Evolutionary conservation across 2,797 vertebrate species (phyloP).

Genomic region (Lacerta viridis): DNA sequence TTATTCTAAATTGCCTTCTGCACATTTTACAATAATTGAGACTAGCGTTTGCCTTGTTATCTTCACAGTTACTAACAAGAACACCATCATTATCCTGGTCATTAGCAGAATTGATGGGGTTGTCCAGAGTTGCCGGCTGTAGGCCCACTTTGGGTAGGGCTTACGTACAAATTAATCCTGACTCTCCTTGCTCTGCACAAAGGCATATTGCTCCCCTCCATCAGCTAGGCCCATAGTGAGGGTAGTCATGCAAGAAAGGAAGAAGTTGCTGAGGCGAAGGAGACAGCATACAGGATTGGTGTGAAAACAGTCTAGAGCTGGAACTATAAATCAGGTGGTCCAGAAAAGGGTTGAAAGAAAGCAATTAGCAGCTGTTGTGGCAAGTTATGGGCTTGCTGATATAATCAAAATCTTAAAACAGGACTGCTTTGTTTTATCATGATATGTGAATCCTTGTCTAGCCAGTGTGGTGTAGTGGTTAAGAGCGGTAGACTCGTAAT

Average conservation of each 20-base stretch:
- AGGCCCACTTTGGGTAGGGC: slow-evolving; percentile 49
- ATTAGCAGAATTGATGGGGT: slow-evolving; percentile 67
- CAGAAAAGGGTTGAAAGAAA: slow-evolving; percentile 6
- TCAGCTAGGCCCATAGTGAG: slow-evolving; percentile 16
- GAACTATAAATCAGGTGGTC: background rate
- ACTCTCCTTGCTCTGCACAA: background rate
- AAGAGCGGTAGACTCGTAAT: no score
- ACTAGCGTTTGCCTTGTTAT: slow-evolving; percentile 63
- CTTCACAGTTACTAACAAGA: slow-evolving; percentile 65
- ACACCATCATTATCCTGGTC: slow-evolving; percentile 64
- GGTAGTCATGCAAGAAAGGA: background rate
- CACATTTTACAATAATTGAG: slow-evolving; percentile 55
- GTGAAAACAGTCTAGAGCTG: background rate
- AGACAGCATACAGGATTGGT: background rate
- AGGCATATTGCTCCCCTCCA: slow-evolving; percentile 20
- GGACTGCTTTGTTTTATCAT: background rate
- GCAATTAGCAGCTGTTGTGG: background rate
- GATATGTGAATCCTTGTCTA: background rate
- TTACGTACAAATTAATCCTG: slow-evolving; percentile 25
- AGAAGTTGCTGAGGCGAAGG: background rate
- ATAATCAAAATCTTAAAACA: background rate
- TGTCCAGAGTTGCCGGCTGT: slow-evolving; percentile 53
- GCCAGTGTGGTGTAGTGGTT: no score
- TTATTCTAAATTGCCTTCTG: slow-evolving; percentile 65
- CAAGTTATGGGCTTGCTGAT: background rate